Conservation (phyloP, 2,113 vertebrate species). For the Choloepus hoffmanni region DNA sequence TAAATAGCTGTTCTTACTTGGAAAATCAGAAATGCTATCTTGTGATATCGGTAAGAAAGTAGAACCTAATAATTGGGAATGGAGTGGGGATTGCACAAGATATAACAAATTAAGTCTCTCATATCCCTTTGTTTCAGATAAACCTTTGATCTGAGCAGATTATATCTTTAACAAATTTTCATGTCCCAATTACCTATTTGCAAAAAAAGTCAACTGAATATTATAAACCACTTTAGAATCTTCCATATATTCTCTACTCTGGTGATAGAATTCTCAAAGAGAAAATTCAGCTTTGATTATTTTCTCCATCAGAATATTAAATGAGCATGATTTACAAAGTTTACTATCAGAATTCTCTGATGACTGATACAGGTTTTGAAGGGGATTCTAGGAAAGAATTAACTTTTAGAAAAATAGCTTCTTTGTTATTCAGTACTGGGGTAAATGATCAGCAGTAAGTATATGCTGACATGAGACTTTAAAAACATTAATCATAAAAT, state of each 20-base stretch:
- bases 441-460: neutral
- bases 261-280: neutral
- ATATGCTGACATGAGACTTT: neutral
- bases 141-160: neutral
- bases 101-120: neutral
- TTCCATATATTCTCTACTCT: neutral
- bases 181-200: neutral
- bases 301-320: neutral
- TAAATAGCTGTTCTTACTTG: slow-evolving; percentile 24
- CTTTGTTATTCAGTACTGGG: neutral
- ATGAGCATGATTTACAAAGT: neutral
- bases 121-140: slow-evolving; percentile 11
- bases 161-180: neutral
- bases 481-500: neutral
- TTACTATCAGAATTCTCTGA: neutral
- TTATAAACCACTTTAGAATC: neutral
- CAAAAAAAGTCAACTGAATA: neutral
- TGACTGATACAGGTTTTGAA: neutral
- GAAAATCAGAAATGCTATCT: neutral
- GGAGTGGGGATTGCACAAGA: neutral
- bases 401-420: neutral
- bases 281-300: slow-evolving; percentile 24
- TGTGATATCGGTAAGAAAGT: neutral
- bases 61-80: neutral
- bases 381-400: neutral